phyloP scores from a whole-genome alignment of 2,888 invertebrate species.

The Tachina fera region DNA sequence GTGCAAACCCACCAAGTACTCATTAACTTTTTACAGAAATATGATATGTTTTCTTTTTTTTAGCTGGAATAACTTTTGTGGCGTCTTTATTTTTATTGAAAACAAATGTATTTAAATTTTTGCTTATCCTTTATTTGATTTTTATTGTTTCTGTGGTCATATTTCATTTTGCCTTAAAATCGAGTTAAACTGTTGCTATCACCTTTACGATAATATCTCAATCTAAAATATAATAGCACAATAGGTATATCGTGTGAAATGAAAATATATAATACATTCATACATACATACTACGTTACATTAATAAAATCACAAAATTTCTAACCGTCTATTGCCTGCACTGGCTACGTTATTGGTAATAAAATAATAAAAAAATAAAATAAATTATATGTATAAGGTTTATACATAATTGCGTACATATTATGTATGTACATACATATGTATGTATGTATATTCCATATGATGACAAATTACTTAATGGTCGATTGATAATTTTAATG shows the following conservation, averaged over 20 bases:
- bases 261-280: background rate
- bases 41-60: too few species aligned
- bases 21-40: too few species aligned
- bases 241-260: background rate
- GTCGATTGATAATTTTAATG: slow-evolving; percentile 25
- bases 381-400: background rate
- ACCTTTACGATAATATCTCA: slow-evolving; percentile 25
- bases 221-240: background rate
- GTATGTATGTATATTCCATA: slow-evolving; percentile 1
- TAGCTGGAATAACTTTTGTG: too few species aligned
- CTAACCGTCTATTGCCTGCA: too few species aligned
- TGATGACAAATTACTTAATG: background rate
- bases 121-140: slow-evolving; percentile 30
- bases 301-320: slow-evolving; percentile 13
- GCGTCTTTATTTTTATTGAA: background rate
- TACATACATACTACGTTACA: background rate
- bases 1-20: too few species aligned
- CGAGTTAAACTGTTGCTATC: slow-evolving; percentile 19
- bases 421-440: too few species aligned
- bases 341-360: too few species aligned
- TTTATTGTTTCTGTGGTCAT: slow-evolving; percentile 27
- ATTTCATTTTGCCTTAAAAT: slow-evolving; percentile 10
- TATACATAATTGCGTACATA: too few species aligned
- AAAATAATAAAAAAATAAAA: too few species aligned
- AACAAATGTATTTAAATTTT: slow-evolving; percentile 18